phyloP scores from a whole-genome alignment of 1,140 invertebrate species.

The Laodelphax striatellus region DNA sequence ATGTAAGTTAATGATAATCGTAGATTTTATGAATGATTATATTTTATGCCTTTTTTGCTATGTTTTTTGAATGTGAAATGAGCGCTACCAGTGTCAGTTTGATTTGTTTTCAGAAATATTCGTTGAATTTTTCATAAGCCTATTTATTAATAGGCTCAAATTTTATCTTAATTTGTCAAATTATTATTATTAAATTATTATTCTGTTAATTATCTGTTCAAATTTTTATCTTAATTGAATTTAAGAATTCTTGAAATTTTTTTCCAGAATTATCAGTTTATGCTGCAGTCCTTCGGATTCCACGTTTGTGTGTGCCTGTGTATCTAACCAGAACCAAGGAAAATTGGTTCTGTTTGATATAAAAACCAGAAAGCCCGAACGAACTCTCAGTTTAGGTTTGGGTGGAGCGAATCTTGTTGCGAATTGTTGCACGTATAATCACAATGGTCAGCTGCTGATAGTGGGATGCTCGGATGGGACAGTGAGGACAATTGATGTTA shows the following conservation, averaged over 20 bases:
- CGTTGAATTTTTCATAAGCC: too few species aligned
- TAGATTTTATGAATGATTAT: too few species aligned
- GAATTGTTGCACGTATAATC: constrained; percentile 46
- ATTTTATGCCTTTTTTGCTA: too few species aligned
- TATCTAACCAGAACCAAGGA: constrained; percentile 26
- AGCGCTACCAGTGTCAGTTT: too few species aligned
- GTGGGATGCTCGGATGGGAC: constrained; percentile 48
- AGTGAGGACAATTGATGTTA: constrained; percentile 44
- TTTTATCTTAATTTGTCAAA: too few species aligned
- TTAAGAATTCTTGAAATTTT: background rate
- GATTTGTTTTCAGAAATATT: too few species aligned
- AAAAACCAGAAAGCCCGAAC: constrained; percentile 45
- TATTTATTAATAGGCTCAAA: too few species aligned
- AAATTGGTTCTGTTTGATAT: constrained; percentile 47
- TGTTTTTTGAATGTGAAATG: too few species aligned
- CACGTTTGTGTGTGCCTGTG: constrained; percentile 46
- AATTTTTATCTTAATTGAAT: too few species aligned
- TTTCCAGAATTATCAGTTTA: constrained; percentile 38
- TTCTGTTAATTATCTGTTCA: too few species aligned
- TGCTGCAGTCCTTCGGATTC: constrained; percentile 44
- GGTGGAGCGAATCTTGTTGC: constrained; percentile 8
- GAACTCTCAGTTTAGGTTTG: constrained; percentile 10
- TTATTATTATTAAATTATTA: too few species aligned
- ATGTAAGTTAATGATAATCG: too few species aligned
- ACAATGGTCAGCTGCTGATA: constrained; percentile 51